A percentile compares a stretch with the other conserved stretches of the same genome.
phyloP scores from a whole-genome alignment of 2,113 vertebrate genomes.

The Zosterops borbonicus region DNA sequence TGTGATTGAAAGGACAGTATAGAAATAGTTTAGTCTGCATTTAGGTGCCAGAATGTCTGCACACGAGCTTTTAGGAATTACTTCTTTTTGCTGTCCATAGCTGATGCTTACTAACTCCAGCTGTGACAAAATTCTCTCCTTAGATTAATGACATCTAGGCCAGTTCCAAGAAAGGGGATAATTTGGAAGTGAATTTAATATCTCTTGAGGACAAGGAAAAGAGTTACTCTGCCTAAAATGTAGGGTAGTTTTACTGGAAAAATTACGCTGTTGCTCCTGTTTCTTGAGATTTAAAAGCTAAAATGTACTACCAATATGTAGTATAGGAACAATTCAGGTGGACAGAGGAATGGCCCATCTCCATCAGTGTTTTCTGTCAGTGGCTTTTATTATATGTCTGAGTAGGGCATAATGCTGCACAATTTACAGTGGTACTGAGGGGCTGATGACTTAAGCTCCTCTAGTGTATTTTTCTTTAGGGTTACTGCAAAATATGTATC shows the following conservation, averaged over 20 bases:
- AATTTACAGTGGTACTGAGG: not conserved
- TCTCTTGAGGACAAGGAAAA: not conserved
- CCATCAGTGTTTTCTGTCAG: not conserved
- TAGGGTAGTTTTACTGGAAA: not conserved
- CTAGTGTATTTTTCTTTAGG: not conserved
- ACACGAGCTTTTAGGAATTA: not conserved
- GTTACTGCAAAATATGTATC: not conserved
- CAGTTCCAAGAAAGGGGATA: conserved; percentile 1
- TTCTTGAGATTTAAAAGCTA: not conserved
- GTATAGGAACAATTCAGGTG: not conserved
- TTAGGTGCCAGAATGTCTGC: conserved; percentile 50
- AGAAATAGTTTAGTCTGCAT: not conserved
- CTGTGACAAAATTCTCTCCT: conserved; percentile 34
- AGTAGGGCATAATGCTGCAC: not conserved
- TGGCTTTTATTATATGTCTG: not conserved
- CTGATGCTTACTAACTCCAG: conserved; percentile 35
- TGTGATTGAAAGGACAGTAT: not conserved
- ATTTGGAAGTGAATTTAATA: not conserved
- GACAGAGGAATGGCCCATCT: not conserved
- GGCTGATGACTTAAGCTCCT: not conserved
- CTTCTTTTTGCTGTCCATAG: conserved; percentile 18
- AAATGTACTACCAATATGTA: not conserved
- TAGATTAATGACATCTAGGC: conserved; percentile 24
- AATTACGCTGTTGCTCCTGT: not conserved
- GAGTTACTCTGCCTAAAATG: not conserved